A percentile compares a stretch with the other conserved stretches of the same genome.
phyloP scores from a whole-genome alignment of 2,797 vertebrate genomes.

The Vultur gryphus region DNA sequence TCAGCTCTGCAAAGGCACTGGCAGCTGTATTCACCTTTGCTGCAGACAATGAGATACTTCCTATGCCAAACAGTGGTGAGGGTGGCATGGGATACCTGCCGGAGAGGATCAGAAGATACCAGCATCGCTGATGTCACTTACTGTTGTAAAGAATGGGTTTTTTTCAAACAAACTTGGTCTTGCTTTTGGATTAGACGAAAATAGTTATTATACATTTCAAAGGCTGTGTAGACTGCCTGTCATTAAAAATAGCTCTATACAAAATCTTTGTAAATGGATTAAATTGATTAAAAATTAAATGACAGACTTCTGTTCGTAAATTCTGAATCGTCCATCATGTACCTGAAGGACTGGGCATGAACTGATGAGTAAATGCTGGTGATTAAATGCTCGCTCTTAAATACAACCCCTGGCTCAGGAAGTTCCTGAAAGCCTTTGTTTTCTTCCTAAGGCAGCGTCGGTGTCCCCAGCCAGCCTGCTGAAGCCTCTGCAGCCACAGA shows the following conservation, averaged over 20 bases:
- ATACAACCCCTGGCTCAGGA: background rate
- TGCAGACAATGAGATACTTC: background rate
- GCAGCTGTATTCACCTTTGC: background rate
- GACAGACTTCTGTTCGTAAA: background rate
- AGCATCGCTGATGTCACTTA: background rate
- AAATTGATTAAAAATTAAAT: background rate
- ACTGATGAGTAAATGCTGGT: background rate
- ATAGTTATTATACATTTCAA: background rate
- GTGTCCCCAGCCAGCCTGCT: background rate
- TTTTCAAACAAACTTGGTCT: background rate
- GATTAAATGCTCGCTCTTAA: background rate
- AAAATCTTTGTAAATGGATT: background rate
- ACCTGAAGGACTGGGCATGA: background rate
- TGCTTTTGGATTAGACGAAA: background rate
- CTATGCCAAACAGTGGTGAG: background rate
- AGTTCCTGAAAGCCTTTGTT: background rate
- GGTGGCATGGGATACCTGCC: background rate
- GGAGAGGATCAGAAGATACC: background rate
- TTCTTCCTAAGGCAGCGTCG: background rate
- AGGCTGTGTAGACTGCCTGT: background rate
- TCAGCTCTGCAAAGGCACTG: background rate
- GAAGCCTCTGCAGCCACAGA: background rate
- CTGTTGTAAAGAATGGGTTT: background rate
- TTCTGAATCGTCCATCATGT: accelerated
- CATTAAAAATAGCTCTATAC: background rate